phyloP scores from a whole-genome alignment of 1,140 invertebrate genomes.

The Drosophila sturtevanti region DNA sequence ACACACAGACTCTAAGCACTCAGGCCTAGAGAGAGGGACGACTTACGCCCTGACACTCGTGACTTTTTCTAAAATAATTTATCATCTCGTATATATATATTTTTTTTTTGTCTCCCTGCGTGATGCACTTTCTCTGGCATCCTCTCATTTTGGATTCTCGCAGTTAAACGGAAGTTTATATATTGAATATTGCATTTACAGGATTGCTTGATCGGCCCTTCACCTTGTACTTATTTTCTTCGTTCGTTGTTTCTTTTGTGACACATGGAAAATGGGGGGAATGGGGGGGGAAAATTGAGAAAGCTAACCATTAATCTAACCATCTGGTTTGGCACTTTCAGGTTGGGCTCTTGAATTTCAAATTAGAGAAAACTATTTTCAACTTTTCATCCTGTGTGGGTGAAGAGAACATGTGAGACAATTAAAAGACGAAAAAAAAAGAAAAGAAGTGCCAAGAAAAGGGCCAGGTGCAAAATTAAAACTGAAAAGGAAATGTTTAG shows the following conservation, averaged over 20 bases:
- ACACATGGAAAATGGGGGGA: slow-evolving; percentile 8
- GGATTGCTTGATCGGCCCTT: slow-evolving; percentile 1
- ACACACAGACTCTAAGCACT: neutral
- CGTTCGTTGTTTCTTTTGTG: neutral
- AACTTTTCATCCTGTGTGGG: slow-evolving; percentile 40
- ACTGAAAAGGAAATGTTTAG: neutral
- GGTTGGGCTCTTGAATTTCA: slow-evolving; percentile 45
- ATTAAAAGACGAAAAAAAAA: slow-evolving; percentile 38
- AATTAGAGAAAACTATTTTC: slow-evolving; percentile 64
- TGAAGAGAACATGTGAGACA: slow-evolving; percentile 65
- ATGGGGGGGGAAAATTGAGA: neutral
- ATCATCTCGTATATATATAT: neutral
- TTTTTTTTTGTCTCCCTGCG: neutral
- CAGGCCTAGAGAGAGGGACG: neutral
- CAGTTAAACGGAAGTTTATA: slow-evolving; percentile 2
- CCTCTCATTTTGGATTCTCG: neutral
- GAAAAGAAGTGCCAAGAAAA: neutral
- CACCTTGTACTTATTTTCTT: neutral
- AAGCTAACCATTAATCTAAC: neutral
- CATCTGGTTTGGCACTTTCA: neutral
- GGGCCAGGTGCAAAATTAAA: neutral
- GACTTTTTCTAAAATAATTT: slow-evolving; percentile 10
- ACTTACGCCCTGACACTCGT: slow-evolving; percentile 4
- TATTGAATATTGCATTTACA: neutral
- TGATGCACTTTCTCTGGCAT: neutral